Percentiles rank a stretch among this genome's conserved stretches.
Conservation (phyloP, 2,888 invertebrate species). For the Drosophila rellima region DNA sequence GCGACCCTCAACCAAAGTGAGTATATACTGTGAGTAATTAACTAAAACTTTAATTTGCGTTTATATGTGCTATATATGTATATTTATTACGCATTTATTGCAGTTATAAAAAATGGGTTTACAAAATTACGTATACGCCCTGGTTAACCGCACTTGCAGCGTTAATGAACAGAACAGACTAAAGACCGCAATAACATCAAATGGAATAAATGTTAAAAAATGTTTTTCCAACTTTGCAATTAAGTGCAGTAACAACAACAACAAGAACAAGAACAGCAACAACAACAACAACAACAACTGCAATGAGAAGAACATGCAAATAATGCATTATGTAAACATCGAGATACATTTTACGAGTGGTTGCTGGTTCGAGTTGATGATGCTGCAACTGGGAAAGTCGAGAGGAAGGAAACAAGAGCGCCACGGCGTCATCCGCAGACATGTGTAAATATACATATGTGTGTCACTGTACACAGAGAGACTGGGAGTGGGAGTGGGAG, state of each 20-base stretch:
- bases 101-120: constrained; percentile 22
- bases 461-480: constrained; percentile 21
- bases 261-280: constrained; percentile 22
- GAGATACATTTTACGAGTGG: constrained; percentile 56
- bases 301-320: constrained; percentile 50
- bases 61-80: too few species aligned
- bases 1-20: background rate
- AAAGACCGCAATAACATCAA: constrained; percentile 14
- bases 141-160: constrained; percentile 47
- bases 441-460: constrained; percentile 69
- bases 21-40: constrained; percentile 22
- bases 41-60: constrained; percentile 27
- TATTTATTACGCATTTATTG: constrained; percentile 12
- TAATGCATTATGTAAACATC: constrained; percentile 68
- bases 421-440: constrained; percentile 69
- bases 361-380: constrained; percentile 3
- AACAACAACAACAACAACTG: constrained; percentile 32
- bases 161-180: constrained; percentile 49
- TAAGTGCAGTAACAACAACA: constrained; percentile 51
- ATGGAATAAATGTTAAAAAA: constrained; percentile 46
- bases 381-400: background rate
- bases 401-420: constrained; percentile 55
- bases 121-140: constrained; percentile 45
- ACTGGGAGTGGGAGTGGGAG: background rate
- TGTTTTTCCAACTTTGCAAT: constrained; percentile 58